Evolutionary conservation across 2,113 vertebrate species (phyloP).

Genomic region (Chroicocephalus ridibundus): DNA sequence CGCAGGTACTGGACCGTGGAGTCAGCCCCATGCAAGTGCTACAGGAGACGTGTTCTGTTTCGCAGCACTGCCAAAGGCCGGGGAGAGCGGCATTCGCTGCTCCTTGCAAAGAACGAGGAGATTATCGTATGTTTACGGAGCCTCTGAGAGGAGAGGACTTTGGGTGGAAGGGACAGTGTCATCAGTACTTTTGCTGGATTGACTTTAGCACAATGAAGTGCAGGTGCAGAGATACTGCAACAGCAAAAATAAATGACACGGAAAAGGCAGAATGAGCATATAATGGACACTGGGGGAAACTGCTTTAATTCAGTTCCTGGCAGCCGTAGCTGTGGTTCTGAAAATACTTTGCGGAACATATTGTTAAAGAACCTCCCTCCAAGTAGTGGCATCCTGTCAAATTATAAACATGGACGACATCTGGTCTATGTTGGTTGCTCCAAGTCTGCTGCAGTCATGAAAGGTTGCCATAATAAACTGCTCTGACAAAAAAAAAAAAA

Average conservation of each 20-base stretch:
- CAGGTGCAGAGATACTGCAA: constrained; percentile 23
- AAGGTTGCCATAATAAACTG: constrained; percentile 39
- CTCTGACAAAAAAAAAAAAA: background rate
- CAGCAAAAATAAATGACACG: constrained; percentile 12
- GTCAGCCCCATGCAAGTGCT: background rate
- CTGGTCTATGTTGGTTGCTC: constrained; percentile 43
- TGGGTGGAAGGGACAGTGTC: background rate
- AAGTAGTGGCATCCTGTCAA: constrained; percentile 51
- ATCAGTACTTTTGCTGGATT: background rate
- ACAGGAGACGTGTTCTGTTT: background rate
- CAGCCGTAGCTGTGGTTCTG: background rate
- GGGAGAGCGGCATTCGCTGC: background rate
- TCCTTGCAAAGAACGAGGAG: background rate
- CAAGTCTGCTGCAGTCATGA: constrained; percentile 46
- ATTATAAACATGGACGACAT: constrained; percentile 25
- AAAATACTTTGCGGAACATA: constrained; percentile 26
- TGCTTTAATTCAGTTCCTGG: constrained; percentile 28
- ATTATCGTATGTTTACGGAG: accelerated
- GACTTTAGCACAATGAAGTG: background rate
- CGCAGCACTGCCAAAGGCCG: background rate
- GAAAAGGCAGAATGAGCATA: background rate
- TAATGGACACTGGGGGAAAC: constrained; percentile 13
- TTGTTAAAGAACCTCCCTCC: constrained; percentile 44
- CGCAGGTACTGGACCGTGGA: background rate
- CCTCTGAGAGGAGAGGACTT: background rate